Conservation (phyloP, 2,888 invertebrate species). For the Phytoseiulus persimilis region DNA sequence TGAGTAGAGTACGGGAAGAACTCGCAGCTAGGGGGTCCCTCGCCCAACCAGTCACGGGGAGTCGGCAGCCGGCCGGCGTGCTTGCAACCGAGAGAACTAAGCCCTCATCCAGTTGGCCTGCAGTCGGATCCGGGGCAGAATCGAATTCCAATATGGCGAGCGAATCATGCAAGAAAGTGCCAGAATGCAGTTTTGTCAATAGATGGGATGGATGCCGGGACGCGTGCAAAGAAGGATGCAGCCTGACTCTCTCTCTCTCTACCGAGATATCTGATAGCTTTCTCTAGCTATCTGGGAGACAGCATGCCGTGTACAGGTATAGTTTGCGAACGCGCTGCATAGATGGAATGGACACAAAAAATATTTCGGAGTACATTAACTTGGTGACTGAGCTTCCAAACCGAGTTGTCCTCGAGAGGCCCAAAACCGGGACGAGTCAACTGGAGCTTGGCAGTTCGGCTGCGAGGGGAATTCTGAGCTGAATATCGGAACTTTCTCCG, state of each 20-base stretch:
- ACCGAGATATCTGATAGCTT: neutral
- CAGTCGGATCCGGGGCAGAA: neutral
- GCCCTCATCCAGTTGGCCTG: neutral
- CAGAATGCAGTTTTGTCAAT: neutral
- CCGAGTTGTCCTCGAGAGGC: no score
- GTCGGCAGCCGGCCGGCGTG: neutral
- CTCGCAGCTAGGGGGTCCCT: no score
- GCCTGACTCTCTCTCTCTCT: neutral
- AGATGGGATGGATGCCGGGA: neutral
- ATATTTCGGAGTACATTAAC: no score
- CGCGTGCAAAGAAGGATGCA: neutral
- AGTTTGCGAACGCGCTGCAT: neutral
- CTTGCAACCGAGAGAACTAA: neutral
- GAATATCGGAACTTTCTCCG: no score
- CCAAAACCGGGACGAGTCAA: no score
- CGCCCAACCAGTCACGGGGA: no score
- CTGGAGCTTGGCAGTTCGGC: no score
- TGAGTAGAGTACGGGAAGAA: no score
- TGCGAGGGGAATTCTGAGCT: no score
- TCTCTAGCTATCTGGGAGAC: neutral
- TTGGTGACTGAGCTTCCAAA: no score
- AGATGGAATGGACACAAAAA: neutral
- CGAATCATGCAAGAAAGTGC: neutral
- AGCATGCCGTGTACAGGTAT: neutral
- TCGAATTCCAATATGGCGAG: neutral